phyloP scores from a whole-genome alignment of 2,113 vertebrate genomes.

The Nothoprocta pentlandii region DNA sequence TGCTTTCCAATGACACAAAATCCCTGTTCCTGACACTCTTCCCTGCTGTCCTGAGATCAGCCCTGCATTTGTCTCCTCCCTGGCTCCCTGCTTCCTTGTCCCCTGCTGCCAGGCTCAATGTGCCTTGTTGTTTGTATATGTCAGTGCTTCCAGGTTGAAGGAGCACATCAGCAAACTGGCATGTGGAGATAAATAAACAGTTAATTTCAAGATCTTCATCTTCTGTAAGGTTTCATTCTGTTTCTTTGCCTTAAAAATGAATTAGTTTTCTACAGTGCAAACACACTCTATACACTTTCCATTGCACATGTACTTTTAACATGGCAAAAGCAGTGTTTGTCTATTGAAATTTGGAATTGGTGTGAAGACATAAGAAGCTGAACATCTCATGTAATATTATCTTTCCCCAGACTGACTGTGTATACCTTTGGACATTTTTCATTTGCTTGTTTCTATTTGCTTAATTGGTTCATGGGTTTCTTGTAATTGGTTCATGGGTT shows the following conservation, averaged over 20 bases:
- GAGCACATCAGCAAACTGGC: not conserved
- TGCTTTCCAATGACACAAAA: not conserved
- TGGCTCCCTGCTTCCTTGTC: not conserved
- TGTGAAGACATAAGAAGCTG: not conserved
- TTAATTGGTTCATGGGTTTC: not conserved
- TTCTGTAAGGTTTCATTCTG: not conserved
- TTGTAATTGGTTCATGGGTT: not conserved
- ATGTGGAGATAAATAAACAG: not conserved
- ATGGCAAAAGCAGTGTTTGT: not conserved
- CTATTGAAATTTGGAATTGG: not conserved
- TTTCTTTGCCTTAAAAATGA: fast-evolving
- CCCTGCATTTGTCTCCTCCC: not conserved
- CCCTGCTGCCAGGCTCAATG: not conserved
- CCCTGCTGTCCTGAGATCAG: not conserved
- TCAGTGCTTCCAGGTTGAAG: not conserved
- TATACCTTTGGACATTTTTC: not conserved
- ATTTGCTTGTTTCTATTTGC: slow-evolving; percentile 30
- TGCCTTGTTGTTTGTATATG: not conserved
- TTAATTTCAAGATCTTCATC: not conserved
- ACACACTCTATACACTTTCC: not conserved
- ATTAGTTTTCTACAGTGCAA: not conserved
- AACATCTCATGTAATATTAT: slow-evolving; percentile 33
- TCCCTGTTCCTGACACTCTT: not conserved
- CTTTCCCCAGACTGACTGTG: not conserved
- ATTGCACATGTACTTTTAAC: fast-evolving